These are phyloP conservation scores for Calameuta filiformis DNA, from an alignment of 2,888 invertebrate genomes.

Conservation along the genomic window DNA sequence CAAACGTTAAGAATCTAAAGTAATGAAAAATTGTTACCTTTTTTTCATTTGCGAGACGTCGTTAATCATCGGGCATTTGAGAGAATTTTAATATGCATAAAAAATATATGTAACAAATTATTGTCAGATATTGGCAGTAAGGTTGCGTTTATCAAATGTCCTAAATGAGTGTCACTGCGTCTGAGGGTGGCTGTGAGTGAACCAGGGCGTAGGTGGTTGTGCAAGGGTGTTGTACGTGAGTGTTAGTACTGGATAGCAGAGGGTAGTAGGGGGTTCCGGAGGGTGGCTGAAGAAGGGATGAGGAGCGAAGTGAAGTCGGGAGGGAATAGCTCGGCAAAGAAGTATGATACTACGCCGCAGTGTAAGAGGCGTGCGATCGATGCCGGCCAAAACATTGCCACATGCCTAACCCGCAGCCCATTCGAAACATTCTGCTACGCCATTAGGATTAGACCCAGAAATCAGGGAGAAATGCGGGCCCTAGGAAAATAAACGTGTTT, in stretches of 20 bases:
- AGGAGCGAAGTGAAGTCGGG: slow-evolving; percentile 10
- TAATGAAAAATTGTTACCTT: neutral
- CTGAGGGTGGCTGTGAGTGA: slow-evolving; percentile 55
- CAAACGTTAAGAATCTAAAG: neutral
- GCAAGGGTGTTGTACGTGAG: slow-evolving; percentile 30
- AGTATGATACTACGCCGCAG: slow-evolving; percentile 55
- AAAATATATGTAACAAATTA: neutral
- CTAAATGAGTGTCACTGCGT: slow-evolving; percentile 48
- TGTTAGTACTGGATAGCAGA: neutral
- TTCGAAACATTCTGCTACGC: neutral
- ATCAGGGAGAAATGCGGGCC: neutral
- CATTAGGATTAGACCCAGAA: neutral
- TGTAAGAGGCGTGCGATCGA: slow-evolving; percentile 58
- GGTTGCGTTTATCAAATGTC: slow-evolving; percentile 17
- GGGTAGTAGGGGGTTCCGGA: neutral
- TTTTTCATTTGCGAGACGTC: neutral
- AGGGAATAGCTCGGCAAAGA: slow-evolving; percentile 28
- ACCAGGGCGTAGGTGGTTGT: slow-evolving; percentile 62
- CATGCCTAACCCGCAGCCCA: slow-evolving; percentile 48
- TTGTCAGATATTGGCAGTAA: neutral
- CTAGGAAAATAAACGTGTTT: neutral
- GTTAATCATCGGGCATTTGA: neutral
- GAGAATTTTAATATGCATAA: neutral
- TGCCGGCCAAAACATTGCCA: slow-evolving; percentile 66
- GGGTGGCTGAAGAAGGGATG: slow-evolving; percentile 10